These are phyloP conservation scores for Sebastes miniatus DNA, from an alignment of 2,797 vertebrate species.

Conservation along the genomic window DNA sequence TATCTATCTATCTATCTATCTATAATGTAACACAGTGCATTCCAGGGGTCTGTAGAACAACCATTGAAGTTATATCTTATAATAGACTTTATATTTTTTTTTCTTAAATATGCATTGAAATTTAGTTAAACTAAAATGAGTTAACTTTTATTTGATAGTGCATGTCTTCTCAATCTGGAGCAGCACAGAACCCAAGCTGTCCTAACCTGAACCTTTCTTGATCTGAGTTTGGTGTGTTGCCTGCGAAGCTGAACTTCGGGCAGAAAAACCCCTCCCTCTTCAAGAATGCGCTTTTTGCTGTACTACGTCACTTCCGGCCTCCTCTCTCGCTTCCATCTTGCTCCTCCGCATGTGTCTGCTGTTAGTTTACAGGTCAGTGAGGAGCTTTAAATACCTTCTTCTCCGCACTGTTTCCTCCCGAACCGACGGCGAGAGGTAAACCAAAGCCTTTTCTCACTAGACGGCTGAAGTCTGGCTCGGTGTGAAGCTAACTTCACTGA, in stretches of 20 bases:
- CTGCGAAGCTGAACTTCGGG: constrained; percentile 34
- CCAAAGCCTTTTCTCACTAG: constrained; percentile 28
- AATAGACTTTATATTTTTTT: neutral
- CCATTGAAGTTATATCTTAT: too few relatives aligned
- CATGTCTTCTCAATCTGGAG: neutral
- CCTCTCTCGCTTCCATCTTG: constrained; percentile 84
- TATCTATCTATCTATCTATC: too few relatives aligned
- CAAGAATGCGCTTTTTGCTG: fast-evolving
- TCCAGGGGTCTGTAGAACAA: neutral
- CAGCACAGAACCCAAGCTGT: neutral
- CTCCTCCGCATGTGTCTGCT: constrained; percentile 83
- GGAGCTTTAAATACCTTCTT: constrained; percentile 77
- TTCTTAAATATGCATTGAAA: neutral
- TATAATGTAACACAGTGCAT: neutral
- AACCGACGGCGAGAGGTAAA: constrained; percentile 74
- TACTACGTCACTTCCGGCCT: constrained; percentile 80
- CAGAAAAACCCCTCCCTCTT: fast-evolving
- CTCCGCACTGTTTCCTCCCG: constrained; percentile 62
- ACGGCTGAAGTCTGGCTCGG: constrained; percentile 7
- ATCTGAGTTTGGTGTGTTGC: neutral
- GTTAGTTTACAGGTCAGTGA: constrained; percentile 84
- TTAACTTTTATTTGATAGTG: fast-evolving
- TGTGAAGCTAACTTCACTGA: constrained; percentile 21
- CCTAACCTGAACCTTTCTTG: neutral
- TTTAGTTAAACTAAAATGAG: too few relatives aligned